Evolutionary conservation across 2,888 invertebrate genomes (phyloP).

Genomic region (Synanthedon myopaeformis): DNA sequence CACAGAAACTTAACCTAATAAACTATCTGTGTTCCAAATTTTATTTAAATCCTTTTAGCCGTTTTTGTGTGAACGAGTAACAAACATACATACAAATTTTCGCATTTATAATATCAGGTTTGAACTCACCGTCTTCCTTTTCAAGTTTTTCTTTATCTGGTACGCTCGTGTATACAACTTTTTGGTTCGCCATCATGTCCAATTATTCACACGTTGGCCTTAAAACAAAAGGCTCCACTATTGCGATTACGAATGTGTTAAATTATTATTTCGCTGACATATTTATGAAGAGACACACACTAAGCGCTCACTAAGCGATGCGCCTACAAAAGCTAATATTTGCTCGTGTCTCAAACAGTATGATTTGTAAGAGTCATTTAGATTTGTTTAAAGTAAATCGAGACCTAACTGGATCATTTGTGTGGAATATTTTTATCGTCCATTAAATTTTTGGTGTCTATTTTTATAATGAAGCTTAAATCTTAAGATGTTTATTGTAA

Average conservation of each 20-base stretch:
- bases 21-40: background rate
- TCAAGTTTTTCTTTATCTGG: slow-evolving; percentile 17
- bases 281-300: background rate
- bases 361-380: background rate
- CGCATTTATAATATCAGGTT: background rate
- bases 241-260: background rate
- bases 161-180: slow-evolving; percentile 24
- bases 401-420: background rate
- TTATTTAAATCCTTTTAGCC: background rate
- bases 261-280: background rate
- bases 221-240: background rate
- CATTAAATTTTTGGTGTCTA: too few species aligned
- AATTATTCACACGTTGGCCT: slow-evolving; percentile 6
- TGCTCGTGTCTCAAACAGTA: background rate
- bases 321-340: background rate
- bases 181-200: slow-evolving; percentile 22
- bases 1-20: background rate
- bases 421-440: too few species aligned
- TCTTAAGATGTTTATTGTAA: too few species aligned
- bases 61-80: background rate
- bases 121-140: slow-evolving; percentile 9
- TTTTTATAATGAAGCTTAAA: too few species aligned
- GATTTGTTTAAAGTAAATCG: background rate
- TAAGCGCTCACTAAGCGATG: too few species aligned
- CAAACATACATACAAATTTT: background rate